Evolutionary conservation across 2,113 vertebrate species (phyloP).

Genomic region (Phycodurus eques): DNA sequence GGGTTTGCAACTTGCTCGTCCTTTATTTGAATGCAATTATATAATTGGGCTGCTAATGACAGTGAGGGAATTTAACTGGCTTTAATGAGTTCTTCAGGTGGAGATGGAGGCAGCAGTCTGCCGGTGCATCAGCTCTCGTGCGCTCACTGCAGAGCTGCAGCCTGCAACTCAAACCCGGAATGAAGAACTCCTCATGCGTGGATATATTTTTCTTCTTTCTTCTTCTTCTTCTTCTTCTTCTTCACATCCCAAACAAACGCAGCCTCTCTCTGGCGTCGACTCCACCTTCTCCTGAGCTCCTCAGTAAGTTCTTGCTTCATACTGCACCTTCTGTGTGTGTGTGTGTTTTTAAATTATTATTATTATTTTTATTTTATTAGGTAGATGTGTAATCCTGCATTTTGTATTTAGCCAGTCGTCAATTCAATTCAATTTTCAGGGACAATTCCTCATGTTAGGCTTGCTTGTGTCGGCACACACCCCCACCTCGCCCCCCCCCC

Average conservation of each 20-base stretch:
- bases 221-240: conserved; percentile 17
- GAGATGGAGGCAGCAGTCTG: conserved; percentile 53
- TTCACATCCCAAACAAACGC: conserved; percentile 25
- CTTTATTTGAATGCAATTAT: conserved; percentile 60
- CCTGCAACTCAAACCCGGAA: conserved; percentile 42
- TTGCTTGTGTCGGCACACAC: conserved; percentile 23
- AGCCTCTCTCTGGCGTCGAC: conserved; percentile 30
- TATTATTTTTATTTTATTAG: background rate
- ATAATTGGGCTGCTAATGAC: conserved; percentile 68
- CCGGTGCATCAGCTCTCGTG: conserved; percentile 43
- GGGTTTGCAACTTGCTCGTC: conserved; percentile 61
- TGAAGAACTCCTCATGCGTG: conserved; percentile 41
- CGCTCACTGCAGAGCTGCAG: conserved; percentile 46
- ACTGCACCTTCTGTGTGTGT: background rate
- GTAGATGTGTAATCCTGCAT: background rate
- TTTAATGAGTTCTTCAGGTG: conserved; percentile 74
- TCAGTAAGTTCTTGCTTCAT: conserved; percentile 52
- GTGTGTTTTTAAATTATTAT: background rate
- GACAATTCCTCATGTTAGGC: conserved; percentile 31
- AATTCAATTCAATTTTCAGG: conserved; percentile 47
- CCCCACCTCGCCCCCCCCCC: background rate
- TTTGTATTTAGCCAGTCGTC: conserved; percentile 29
- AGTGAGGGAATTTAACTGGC: conserved; percentile 62
- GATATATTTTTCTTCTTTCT: conserved; percentile 31
- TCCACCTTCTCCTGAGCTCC: conserved; percentile 38